Conservation (phyloP, 2,797 vertebrate species). For the Dallia pectoralis region DNA sequence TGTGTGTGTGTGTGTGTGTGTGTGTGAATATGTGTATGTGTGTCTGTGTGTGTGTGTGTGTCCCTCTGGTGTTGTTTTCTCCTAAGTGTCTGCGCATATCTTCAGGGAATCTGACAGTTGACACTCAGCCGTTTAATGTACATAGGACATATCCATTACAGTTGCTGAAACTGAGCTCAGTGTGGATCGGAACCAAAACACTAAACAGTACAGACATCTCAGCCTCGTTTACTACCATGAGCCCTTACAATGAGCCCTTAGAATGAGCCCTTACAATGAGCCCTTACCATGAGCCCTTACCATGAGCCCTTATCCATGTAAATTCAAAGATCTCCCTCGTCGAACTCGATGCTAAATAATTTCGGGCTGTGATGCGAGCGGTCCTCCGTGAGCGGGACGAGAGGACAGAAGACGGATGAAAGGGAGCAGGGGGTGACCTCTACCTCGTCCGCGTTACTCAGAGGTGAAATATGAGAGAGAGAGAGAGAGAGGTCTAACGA, state of each 20-base stretch:
- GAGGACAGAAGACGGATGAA: neutral
- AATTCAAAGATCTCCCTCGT: neutral
- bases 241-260: no score
- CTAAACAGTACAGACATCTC: constrained; percentile 31
- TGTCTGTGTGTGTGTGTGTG: constrained; percentile 18
- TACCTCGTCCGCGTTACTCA: constrained; percentile 55
- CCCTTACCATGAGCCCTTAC: no score
- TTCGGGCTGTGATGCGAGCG: neutral
- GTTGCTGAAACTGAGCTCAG: constrained; percentile 47
- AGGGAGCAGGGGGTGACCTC: constrained; percentile 1
- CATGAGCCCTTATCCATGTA: neutral
- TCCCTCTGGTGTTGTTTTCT: constrained; percentile 31
- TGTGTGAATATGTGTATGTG: constrained; percentile 7
- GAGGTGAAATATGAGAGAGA: constrained; percentile 47
- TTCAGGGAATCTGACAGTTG: constrained; percentile 58
- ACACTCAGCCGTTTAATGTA: constrained; percentile 55
- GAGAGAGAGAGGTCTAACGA: constrained; percentile 51
- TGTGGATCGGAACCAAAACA: constrained; percentile 43
- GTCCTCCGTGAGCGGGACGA: neutral
- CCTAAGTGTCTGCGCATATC: constrained; percentile 51
- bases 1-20: neutral
- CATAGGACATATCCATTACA: constrained; percentile 60
- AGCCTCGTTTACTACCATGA: neutral
- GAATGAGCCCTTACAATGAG: no score
- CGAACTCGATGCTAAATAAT: neutral